Conservation (phyloP, 1,140 invertebrate species). For the Onthophagus taurus region DNA sequence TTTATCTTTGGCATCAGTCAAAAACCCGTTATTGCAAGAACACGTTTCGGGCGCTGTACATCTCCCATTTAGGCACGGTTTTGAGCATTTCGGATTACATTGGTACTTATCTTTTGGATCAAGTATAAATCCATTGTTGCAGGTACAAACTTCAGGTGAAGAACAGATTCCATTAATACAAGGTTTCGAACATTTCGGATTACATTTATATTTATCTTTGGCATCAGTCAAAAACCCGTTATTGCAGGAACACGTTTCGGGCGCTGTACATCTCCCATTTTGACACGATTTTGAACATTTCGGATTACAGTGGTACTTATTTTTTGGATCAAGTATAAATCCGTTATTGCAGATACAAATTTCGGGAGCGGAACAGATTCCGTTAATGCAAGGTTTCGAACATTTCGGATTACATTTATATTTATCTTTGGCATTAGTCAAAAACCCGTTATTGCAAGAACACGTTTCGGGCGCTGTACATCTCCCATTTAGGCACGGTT, state of each 20-base stretch:
- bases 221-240: slow-evolving; percentile 5
- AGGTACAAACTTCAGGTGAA: slow-evolving; percentile 47
- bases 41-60: slow-evolving; percentile 27
- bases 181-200: slow-evolving; percentile 27
- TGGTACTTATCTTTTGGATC: slow-evolving; percentile 4
- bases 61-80: slow-evolving; percentile 18
- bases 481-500: slow-evolving; percentile 22
- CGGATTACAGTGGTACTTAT: slow-evolving; percentile 38
- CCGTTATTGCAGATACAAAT: slow-evolving; percentile 36
- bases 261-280: slow-evolving; percentile 23
- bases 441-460: slow-evolving; percentile 18
- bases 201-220: slow-evolving; percentile 9
- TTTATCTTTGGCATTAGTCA: slow-evolving; percentile 23
- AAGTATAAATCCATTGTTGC: slow-evolving; percentile 30
- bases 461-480: slow-evolving; percentile 30
- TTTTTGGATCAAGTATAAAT: not conserved
- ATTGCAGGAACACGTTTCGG: slow-evolving; percentile 10
- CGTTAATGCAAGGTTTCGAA: slow-evolving; percentile 34
- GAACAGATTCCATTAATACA: slow-evolving; percentile 48
- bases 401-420: slow-evolving; percentile 38
- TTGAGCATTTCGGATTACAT: slow-evolving; percentile 22
- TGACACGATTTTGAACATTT: slow-evolving; percentile 42
- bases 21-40: too few relatives aligned
- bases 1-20: too few relatives aligned
- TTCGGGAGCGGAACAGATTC: slow-evolving; percentile 38